Evolutionary conservation across 2,797 vertebrate species (phyloP), one percentile per base, ranked within the genome.

Genomic region (Lagocephalus sceleratus): DNA sequence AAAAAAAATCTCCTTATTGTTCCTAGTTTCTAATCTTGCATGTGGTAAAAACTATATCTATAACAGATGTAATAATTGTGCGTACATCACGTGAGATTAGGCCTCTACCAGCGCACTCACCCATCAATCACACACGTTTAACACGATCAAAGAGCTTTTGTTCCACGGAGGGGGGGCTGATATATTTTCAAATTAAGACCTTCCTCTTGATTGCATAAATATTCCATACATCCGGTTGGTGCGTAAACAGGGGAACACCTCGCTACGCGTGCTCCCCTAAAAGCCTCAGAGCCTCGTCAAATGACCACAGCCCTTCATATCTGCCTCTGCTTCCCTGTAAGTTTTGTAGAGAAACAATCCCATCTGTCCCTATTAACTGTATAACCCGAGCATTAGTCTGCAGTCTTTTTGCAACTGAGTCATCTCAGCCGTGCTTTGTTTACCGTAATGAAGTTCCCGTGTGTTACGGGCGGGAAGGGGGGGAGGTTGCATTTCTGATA

Each of bases 161-260:
- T 83, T 82, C 63, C 56, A 42, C 60, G 47, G n/a, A n/a, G 43
- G 52, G 3, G 59, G 73, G 75, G 78, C 73, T 82, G 78, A 83
- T 83, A 76, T 82, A 63, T 81, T 53, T 75, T 73, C 74, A 81
- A 89, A 89, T 89, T 67, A 89, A 90, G 85, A 85, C 66, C 7
- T 79, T 81, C 64, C 85, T 70, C 82, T 85, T 84, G 82, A 87
- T 88, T 86, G 84, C 78, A 86, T 87, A 85, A 90, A 90, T 88
- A 87, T 88, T 86, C 85, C 78, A 86, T 87, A 85, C 90, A 90
- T 88, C 89, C 85, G 73, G 87, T 84, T 87, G 85, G 87, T 85
- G 80, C 60, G 4, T 87, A 74, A 87, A 91, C 90, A 90, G 90
- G 88, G 87, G 32, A n/a, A 77, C 65, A 78, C 64, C 79, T 84